phyloP scores from a whole-genome alignment of 2,797 vertebrate species.

The Acanthiza pusilla region DNA sequence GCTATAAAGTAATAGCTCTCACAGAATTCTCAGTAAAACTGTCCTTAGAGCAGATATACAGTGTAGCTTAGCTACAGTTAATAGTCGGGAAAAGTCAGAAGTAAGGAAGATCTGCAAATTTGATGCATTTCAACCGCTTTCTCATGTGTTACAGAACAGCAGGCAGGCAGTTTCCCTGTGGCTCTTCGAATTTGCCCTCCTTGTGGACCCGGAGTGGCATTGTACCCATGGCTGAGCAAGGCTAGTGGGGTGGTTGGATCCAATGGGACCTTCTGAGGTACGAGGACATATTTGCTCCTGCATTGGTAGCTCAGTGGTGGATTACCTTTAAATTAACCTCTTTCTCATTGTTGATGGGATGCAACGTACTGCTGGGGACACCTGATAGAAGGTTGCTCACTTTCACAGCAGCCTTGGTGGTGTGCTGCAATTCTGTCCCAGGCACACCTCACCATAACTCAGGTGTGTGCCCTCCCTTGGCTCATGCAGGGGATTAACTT shows the following conservation, averaged over 20 bases:
- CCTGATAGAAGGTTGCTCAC: background rate
- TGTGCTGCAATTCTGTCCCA: background rate
- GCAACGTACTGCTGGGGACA: background rate
- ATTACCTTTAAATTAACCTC: background rate
- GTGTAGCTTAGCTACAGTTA: background rate
- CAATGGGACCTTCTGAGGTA: background rate
- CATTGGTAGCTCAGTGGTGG: background rate
- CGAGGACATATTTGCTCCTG: background rate
- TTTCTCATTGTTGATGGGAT: background rate
- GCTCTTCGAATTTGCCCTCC: background rate
- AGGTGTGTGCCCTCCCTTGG: too few species aligned
- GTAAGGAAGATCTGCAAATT: background rate
- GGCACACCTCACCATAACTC: background rate
- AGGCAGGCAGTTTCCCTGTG: background rate
- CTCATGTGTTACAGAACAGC: background rate
- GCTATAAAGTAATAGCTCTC: background rate
- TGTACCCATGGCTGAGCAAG: background rate
- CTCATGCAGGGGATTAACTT: background rate
- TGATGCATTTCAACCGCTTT: background rate
- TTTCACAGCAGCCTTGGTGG: background rate
- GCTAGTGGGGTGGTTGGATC: background rate
- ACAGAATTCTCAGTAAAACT: rapidly evolving
- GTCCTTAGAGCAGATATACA: background rate
- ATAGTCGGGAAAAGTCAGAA: background rate
- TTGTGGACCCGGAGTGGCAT: background rate